Percentiles rank a stretch among this genome's conserved stretches.
phyloP scores from a whole-genome alignment of 2,113 vertebrate genomes.

The Bufo bufo region DNA sequence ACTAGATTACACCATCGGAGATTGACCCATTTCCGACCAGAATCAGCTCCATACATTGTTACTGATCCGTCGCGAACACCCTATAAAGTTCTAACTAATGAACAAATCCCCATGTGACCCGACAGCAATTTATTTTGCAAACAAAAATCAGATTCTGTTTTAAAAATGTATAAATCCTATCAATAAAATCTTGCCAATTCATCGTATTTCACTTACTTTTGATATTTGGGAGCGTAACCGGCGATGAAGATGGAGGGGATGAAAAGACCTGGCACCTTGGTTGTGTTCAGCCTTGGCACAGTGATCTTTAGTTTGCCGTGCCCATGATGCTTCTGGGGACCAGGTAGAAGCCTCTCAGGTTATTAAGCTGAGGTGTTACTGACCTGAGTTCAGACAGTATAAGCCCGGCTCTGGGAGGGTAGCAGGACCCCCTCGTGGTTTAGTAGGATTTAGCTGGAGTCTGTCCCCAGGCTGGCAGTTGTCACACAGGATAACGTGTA shows the following conservation, averaged over 20 bases:
- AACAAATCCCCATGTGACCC: not conserved
- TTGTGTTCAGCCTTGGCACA: not conserved
- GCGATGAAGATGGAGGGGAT: not conserved
- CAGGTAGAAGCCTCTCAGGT: not conserved
- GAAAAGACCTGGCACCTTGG: too few relatives aligned
- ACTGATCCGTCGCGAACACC: not conserved
- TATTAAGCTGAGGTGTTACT: not conserved
- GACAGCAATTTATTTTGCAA: not conserved
- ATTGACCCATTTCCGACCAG: slow-evolving; percentile 27
- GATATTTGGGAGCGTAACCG: too few relatives aligned
- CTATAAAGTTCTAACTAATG: not conserved
- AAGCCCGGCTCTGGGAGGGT: not conserved
- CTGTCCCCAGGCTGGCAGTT: not conserved
- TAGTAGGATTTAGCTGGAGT: not conserved
- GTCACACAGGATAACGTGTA: slow-evolving; percentile 4
- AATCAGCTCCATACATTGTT: not conserved
- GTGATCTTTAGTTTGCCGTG: not conserved
- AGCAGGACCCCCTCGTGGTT: slow-evolving; percentile 14
- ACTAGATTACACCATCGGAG: slow-evolving; percentile 3
- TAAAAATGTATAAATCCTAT: not conserved
- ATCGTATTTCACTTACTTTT: not conserved
- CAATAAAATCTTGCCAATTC: not conserved
- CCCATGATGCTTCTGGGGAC: not conserved
- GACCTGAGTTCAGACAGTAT: not conserved
- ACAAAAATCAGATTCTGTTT: too few relatives aligned